Evolutionary conservation across 2,113 vertebrate genomes (phyloP).

Genomic region (Hirundichthys speculiger): DNA sequence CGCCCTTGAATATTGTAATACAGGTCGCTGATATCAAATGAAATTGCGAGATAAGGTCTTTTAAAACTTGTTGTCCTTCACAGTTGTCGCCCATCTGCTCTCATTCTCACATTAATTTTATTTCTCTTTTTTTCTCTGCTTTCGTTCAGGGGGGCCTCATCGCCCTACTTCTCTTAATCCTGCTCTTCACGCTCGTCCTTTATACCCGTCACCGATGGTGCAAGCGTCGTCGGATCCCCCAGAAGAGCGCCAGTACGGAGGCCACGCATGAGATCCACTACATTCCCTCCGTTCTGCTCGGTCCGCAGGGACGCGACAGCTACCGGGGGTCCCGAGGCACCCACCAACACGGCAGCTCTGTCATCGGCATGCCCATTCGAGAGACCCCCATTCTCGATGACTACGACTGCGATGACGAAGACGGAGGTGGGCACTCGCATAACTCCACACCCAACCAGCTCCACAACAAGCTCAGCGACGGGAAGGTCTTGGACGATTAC

Average conservation of each 20-base stretch:
- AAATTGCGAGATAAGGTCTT: not conserved
- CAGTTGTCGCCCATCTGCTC: not conserved
- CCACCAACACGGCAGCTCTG: constrained; percentile 90
- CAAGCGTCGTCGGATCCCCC: constrained; percentile 90
- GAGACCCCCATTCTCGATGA: constrained; percentile 98
- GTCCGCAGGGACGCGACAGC: constrained; percentile 90
- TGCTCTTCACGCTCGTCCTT: constrained; percentile 94
- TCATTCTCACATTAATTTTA: not conserved
- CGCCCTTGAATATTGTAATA: too few species aligned
- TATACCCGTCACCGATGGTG: constrained; percentile 95
- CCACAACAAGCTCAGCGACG: constrained; percentile 77
- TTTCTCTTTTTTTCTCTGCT: constrained; percentile 1
- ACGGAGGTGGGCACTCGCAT: constrained; percentile 78
- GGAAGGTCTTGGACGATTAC: constrained; percentile 85
- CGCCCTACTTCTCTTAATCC: constrained; percentile 89
- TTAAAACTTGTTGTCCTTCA: not conserved
- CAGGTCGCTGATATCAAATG: not conserved
- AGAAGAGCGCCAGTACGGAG: constrained; percentile 97
- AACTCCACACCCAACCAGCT: constrained; percentile 77
- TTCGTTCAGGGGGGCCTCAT: constrained; percentile 92
- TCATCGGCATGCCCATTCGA: constrained; percentile 94
- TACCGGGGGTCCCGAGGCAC: constrained; percentile 85
- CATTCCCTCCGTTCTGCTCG: constrained; percentile 95
- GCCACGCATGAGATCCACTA: constrained; percentile 99
- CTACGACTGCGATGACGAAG: constrained; percentile 92